A percentile compares a stretch with the other conserved stretches of the same genome.
phyloP scores from a whole-genome alignment of 1,140 invertebrate genomes.

The Zaprionus capensis region DNA sequence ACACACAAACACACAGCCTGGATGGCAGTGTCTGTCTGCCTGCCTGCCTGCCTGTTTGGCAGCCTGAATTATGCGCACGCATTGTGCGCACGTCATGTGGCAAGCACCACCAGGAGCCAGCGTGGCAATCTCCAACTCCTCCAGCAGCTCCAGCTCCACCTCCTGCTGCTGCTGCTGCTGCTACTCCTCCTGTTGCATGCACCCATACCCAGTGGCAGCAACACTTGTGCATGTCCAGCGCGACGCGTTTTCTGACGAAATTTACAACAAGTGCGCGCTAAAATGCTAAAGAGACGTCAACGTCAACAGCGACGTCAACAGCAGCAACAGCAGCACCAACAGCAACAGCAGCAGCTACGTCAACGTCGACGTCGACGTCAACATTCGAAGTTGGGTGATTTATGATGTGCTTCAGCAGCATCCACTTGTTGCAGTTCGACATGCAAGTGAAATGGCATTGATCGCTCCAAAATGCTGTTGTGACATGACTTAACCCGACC shows the following conservation, averaged over 20 bases:
- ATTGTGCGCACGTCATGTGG: constrained; percentile 78
- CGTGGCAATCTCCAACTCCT: constrained; percentile 16
- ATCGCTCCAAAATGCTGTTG: constrained; percentile 73
- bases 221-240: constrained; percentile 62
- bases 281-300: constrained; percentile 73
- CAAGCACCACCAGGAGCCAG: constrained; percentile 41
- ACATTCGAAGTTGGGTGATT: constrained; percentile 53
- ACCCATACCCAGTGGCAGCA: constrained; percentile 48
- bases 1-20: constrained; percentile 16
- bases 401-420: constrained; percentile 74
- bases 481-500: constrained; percentile 44
- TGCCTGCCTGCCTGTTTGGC: constrained; percentile 12
- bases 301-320: constrained; percentile 50
- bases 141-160: not conserved
- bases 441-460: constrained; percentile 76
- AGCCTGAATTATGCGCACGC: constrained; percentile 80
- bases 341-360: constrained; percentile 1
- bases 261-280: constrained; percentile 76
- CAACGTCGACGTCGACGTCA: constrained; percentile 19
- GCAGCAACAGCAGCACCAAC: not conserved
- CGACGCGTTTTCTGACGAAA: constrained; percentile 73
- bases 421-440: constrained; percentile 52
- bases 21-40: constrained; percentile 11
- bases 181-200: constrained; percentile 10
- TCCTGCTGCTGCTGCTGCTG: not conserved